These are phyloP conservation scores for Sinelater perroti DNA, from an alignment of 2,888 invertebrate species.

Conservation along the genomic window DNA sequence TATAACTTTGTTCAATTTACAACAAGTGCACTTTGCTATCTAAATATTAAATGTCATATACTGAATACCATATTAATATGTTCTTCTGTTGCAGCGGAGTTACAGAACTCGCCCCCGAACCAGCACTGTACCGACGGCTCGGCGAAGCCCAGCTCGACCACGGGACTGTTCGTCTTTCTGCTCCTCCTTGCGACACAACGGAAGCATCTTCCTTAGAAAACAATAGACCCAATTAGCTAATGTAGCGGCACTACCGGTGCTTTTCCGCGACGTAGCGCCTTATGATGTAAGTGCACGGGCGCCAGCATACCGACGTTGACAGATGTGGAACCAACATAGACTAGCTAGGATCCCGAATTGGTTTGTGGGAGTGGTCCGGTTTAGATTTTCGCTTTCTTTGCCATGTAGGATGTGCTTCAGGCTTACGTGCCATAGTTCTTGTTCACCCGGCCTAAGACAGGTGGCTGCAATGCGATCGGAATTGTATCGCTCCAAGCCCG, in stretches of 20 bases:
- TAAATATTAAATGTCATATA: neutral
- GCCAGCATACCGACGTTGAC: slow-evolving; percentile 23
- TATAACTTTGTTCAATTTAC: neutral
- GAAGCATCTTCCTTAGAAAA: slow-evolving; percentile 35
- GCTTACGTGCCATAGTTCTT: slow-evolving; percentile 40
- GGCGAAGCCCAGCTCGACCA: slow-evolving; percentile 37
- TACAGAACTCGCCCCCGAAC: slow-evolving; percentile 53
- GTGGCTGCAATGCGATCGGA: slow-evolving; percentile 59
- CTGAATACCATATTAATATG: neutral
- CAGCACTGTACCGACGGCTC: slow-evolving; percentile 52
- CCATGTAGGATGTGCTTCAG: slow-evolving; percentile 47
- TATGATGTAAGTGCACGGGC: slow-evolving; percentile 27
- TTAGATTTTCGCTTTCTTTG: slow-evolving; percentile 53
- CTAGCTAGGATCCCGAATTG: slow-evolving; percentile 30
- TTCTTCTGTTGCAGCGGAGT: slow-evolving; percentile 52
- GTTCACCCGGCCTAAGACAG: slow-evolving; percentile 51
- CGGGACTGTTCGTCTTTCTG: slow-evolving; percentile 38
- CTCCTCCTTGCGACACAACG: slow-evolving; percentile 35
- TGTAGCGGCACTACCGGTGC: slow-evolving; percentile 29
- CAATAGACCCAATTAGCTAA: slow-evolving; percentile 33
- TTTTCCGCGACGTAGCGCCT: slow-evolving; percentile 33
- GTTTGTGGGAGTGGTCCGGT: slow-evolving; percentile 36
- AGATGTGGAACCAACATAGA: slow-evolving; percentile 25
- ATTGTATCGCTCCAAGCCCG: slow-evolving; percentile 47
- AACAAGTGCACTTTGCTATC: too few species aligned